Conservation (phyloP, 30 jellyfish, hydroid and myxozoan species). For the Turritopsis dohrnii region DNA sequence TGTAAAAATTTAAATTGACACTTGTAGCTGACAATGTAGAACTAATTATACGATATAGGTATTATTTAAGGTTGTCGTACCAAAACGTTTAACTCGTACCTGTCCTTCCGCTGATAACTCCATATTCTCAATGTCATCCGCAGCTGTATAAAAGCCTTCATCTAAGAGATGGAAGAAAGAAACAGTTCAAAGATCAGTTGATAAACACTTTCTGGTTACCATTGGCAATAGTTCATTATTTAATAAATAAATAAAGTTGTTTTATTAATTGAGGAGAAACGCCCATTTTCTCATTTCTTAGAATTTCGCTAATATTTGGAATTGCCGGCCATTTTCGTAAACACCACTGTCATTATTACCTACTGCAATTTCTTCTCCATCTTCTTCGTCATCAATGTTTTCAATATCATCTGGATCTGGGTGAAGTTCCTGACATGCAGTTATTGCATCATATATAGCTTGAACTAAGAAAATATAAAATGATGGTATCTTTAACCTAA, state of each 20-base stretch:
- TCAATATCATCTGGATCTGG: constrained; percentile 40
- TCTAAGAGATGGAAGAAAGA: not conserved
- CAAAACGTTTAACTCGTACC: constrained; percentile 27
- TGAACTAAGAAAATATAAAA: not conserved
- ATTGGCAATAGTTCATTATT: too few relatives aligned
- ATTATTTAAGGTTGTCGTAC: too few relatives aligned
- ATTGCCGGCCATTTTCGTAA: too few relatives aligned
- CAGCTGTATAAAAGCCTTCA: constrained; percentile 34
- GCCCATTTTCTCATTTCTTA: too few relatives aligned
- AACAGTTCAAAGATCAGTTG: not conserved
- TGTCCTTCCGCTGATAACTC: constrained; percentile 72
- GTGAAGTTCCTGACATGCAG: constrained; percentile 42
- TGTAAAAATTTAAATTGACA: too few relatives aligned
- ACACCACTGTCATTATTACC: not conserved
- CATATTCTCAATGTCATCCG: constrained; percentile 38
- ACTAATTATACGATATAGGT: too few relatives aligned
- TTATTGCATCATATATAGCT: constrained; percentile 43
- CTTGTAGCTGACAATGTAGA: too few relatives aligned
- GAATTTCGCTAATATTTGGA: too few relatives aligned
- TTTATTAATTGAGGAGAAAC: too few relatives aligned
- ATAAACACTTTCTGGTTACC: too few relatives aligned
- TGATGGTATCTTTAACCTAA: too few relatives aligned
- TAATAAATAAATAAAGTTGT: too few relatives aligned
- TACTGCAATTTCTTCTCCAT: not conserved
- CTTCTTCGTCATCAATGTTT: constrained; percentile 33